phyloP scores from a whole-genome alignment of 1,140 invertebrate species.

The Meloidogyne floridensis region DNA sequence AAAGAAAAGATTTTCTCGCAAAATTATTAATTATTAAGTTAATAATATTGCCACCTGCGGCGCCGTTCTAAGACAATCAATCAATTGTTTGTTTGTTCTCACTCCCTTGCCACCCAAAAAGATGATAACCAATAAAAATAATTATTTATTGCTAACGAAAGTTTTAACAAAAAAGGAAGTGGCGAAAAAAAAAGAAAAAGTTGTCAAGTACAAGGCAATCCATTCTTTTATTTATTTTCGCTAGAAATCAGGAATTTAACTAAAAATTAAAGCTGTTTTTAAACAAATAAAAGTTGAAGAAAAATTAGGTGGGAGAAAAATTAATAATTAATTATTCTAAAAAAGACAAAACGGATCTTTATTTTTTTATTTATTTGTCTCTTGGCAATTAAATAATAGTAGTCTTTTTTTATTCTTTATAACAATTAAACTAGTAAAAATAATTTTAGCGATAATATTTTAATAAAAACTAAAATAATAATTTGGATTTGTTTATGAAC shows the following conservation, averaged over 20 bases:
- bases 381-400: not conserved
- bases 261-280: not conserved
- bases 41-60: slow-evolving; percentile 5
- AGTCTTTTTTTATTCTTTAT: not conserved
- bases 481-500: not conserved
- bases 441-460: not conserved
- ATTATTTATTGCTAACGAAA: not conserved
- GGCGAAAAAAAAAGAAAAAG: not conserved
- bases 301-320: not conserved
- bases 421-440: not conserved
- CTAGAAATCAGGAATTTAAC: slow-evolving; percentile 1
- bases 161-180: not conserved
- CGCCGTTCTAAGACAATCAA: not conserved
- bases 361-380: not conserved
- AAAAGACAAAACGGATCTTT: not conserved
- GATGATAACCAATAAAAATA: not conserved
- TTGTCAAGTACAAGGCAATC: slow-evolving; percentile 8
- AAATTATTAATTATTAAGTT: not conserved
- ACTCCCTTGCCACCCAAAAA: not conserved
- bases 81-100: not conserved
- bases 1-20: not conserved
- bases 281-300: not conserved
- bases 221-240: not conserved
- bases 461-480: not conserved
- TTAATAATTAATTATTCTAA: not conserved